A percentile compares a stretch with the other conserved stretches of the same genome.
phyloP scores from a whole-genome alignment of 2,113 vertebrate species.

The Triplophysa rosa region DNA sequence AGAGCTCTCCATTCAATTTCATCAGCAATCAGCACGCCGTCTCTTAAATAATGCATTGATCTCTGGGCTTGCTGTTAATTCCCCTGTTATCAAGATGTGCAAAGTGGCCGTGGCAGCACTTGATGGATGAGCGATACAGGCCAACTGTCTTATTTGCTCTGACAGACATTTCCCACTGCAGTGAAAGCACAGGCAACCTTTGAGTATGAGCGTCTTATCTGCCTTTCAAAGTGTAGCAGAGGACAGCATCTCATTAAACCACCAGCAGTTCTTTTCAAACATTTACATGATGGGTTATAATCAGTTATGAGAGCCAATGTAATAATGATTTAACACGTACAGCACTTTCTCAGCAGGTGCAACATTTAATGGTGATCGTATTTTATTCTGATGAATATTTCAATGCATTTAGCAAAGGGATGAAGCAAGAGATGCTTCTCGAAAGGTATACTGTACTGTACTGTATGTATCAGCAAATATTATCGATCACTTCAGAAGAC shows the following conservation, averaged over 20 bases:
- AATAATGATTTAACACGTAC: neutral
- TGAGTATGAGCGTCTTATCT: conserved; percentile 28
- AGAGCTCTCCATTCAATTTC: conserved; percentile 70
- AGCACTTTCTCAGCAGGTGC: conserved; percentile 11
- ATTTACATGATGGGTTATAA: conserved; percentile 1
- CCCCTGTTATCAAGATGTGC: conserved; percentile 55
- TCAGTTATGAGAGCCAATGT: conserved; percentile 21
- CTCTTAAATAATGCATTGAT: conserved; percentile 84
- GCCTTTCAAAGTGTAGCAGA: conserved; percentile 47
- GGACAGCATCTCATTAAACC: conserved; percentile 36
- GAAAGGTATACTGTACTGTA: neutral
- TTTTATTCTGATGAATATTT: neutral
- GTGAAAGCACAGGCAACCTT: conserved; percentile 42
- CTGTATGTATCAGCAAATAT: neutral
- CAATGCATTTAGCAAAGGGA: neutral
- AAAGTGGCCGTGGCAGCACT: conserved; percentile 48
- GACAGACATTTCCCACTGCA: conserved; percentile 15
- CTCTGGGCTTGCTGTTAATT: conserved; percentile 60
- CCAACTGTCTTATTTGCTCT: conserved; percentile 37
- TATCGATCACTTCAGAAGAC: too few species aligned
- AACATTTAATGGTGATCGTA: neutral
- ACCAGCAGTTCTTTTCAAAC: neutral
- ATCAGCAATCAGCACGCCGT: conserved; percentile 73
- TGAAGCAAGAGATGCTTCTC: neutral
- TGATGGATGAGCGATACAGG: conserved; percentile 68